Conservation (phyloP, 2,888 invertebrate species). For the Polydrusus cervinus region DNA sequence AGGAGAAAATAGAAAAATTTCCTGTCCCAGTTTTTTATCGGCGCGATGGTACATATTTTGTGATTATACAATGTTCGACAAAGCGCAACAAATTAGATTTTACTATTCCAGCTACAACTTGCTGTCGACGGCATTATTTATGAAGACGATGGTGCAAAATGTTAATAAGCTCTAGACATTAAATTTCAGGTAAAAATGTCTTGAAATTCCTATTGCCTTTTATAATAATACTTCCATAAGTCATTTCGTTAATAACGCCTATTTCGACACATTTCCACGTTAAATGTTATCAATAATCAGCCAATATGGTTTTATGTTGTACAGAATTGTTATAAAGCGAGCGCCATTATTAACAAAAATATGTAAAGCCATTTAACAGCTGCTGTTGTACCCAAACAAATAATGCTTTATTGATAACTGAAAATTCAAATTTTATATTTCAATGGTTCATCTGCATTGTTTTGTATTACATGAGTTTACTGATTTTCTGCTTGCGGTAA, state of each 20-base stretch:
- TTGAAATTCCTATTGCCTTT: neutral
- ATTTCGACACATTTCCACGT: slow-evolving; percentile 6
- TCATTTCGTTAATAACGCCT: neutral
- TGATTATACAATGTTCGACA: too few relatives aligned
- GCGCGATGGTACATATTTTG: too few relatives aligned
- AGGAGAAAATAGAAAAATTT: too few relatives aligned
- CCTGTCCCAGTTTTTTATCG: too few relatives aligned
- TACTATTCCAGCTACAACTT: too few relatives aligned
- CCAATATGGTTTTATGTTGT: slow-evolving; percentile 16
- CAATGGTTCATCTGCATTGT: slow-evolving; percentile 30
- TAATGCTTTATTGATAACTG: slow-evolving; percentile 26
- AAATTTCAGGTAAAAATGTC: neutral
- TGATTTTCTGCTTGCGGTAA: slow-evolving; percentile 15
- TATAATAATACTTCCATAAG: neutral
- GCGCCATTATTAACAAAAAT: slow-evolving; percentile 15
- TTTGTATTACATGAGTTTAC: slow-evolving; percentile 25
- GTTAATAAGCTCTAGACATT: too few relatives aligned
- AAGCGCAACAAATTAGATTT: too few relatives aligned
- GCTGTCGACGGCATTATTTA: too few relatives aligned
- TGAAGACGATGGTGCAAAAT: too few relatives aligned
- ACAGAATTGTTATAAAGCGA: slow-evolving; percentile 5
- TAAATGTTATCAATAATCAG: slow-evolving; percentile 15
- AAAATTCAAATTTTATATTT: slow-evolving; percentile 32
- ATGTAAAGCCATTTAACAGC: slow-evolving; percentile 6
- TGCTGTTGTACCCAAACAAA: neutral